Conservation (phyloP, 23 tunicate genomes). For the Ciona savignyi region DNA sequence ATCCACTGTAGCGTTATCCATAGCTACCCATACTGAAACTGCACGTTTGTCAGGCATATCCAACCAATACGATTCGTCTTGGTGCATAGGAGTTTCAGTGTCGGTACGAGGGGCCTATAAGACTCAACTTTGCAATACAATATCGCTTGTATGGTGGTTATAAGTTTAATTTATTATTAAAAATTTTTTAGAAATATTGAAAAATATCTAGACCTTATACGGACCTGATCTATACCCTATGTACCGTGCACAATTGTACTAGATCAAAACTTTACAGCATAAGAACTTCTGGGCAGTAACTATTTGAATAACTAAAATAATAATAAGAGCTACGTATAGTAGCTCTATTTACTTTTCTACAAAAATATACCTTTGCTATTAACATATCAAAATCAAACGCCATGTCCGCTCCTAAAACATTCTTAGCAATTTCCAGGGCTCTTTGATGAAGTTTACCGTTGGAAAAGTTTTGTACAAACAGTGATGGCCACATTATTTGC, state of each 20-base stretch:
- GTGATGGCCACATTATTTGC: conserved; percentile 84
- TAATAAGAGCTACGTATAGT: too few relatives aligned
- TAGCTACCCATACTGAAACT: conserved; percentile 61
- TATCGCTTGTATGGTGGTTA: too few relatives aligned
- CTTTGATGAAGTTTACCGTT: conserved; percentile 29
- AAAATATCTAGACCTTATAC: too few relatives aligned
- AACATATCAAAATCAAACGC: conserved; percentile 78
- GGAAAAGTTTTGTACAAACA: conserved; percentile 18
- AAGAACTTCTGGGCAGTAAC: too few relatives aligned
- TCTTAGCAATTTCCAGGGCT: conserved; percentile 28
- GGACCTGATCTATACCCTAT: too few relatives aligned
- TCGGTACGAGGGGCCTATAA: conserved; percentile 74
- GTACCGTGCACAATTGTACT: too few relatives aligned
- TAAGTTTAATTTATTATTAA: too few relatives aligned
- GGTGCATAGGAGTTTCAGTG: conserved; percentile 65
- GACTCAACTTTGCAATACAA: too few relatives aligned
- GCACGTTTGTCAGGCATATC: conserved; percentile 78
- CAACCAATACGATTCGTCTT: conserved; percentile 71
- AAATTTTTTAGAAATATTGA: too few relatives aligned
- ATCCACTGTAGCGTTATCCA: conserved; percentile 52
- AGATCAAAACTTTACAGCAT: too few relatives aligned
- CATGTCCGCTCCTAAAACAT: conserved; percentile 56
- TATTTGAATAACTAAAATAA: too few relatives aligned
- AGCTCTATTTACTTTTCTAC: too few relatives aligned
- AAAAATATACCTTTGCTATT: conserved; percentile 70